phyloP scores from a whole-genome alignment of 2,797 vertebrate species.

The Coendou prehensilis region DNA sequence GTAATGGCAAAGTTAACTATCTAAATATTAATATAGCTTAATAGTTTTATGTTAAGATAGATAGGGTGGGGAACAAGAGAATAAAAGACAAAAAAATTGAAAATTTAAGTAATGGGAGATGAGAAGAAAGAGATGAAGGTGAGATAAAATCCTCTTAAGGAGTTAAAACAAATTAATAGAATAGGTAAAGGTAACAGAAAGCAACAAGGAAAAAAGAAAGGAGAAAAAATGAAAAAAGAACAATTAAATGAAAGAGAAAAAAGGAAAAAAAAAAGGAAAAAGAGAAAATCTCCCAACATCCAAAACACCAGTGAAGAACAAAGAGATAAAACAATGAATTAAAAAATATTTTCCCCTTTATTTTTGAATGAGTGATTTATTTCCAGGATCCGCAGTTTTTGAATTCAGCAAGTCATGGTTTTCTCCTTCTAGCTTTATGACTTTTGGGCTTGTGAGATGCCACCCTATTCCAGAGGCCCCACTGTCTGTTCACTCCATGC shows the following conservation, averaged over 20 bases:
- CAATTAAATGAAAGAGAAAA: neutral
- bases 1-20: neutral
- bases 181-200: neutral
- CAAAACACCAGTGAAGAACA: neutral
- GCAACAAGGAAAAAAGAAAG: neutral
- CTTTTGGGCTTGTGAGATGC: neutral
- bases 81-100: too few species aligned
- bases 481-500: neutral
- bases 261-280: neutral
- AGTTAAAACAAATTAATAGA: neutral
- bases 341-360: neutral
- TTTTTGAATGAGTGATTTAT: neutral
- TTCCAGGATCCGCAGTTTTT: neutral
- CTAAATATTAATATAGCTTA: neutral
- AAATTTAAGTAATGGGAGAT: neutral
- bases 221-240: neutral
- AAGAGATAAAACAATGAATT: neutral
- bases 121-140: neutral
- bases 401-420: neutral
- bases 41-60: neutral
- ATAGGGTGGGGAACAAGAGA: too few species aligned
- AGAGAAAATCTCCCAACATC: neutral
- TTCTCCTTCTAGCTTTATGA: neutral
- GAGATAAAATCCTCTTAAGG: neutral
- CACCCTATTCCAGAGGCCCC: neutral